phyloP scores from a whole-genome alignment of 2,888 invertebrate species.

The Antitype chi region DNA sequence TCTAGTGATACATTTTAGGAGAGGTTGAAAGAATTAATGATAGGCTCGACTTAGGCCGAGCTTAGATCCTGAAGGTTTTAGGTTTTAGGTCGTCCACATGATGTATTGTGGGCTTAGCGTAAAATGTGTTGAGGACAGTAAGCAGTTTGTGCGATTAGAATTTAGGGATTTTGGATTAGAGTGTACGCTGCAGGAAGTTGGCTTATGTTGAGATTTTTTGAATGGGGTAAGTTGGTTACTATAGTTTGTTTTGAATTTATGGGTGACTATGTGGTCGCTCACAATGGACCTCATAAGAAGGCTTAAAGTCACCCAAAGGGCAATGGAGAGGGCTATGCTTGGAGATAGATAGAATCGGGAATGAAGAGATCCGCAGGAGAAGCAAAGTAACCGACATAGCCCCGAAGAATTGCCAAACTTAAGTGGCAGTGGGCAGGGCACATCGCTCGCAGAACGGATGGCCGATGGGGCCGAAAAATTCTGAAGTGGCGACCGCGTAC shows the following conservation, averaged over 20 bases:
- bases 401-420: no score
- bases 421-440: no score
- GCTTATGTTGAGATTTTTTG: not conserved
- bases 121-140: slow-evolving; percentile 40
- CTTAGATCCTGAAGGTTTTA: slow-evolving; percentile 24
- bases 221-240: not conserved
- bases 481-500: no score
- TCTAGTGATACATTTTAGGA: slow-evolving; percentile 18
- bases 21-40: slow-evolving; percentile 37
- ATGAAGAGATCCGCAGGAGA: no score
- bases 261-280: no score
- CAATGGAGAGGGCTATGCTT: no score
- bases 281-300: no score
- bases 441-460: no score
- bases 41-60: slow-evolving; percentile 7
- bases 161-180: slow-evolving; percentile 16
- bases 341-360: no score
- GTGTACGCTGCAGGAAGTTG: not conserved
- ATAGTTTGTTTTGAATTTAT: not conserved
- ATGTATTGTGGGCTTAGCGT: slow-evolving; percentile 40
- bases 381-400: no score
- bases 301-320: no score
- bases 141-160: slow-evolving; percentile 21
- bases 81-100: slow-evolving; percentile 32
- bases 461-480: no score